Evolutionary conservation across 2,113 vertebrate species (phyloP).

Genomic region (Symphodus melops): DNA sequence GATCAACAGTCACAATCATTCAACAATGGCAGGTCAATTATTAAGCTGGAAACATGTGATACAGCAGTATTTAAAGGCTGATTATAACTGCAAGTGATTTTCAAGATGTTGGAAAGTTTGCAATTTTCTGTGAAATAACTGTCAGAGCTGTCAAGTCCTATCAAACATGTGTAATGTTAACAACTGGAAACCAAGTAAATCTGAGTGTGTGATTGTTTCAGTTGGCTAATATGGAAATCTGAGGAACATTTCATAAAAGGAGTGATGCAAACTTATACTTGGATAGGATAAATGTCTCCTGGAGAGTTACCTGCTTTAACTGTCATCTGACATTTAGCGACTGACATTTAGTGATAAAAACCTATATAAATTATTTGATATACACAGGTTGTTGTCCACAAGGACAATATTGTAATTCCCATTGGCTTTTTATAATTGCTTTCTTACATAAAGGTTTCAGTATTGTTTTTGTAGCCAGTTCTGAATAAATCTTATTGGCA

Average conservation of each 20-base stretch:
- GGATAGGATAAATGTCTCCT: background rate
- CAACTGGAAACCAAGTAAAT: slow-evolving; percentile 2
- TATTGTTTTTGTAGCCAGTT: slow-evolving; percentile 5
- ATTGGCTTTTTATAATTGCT: background rate
- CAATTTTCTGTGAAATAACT: background rate
- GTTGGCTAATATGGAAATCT: background rate
- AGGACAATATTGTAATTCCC: background rate
- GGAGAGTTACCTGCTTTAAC: background rate
- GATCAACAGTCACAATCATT: slow-evolving; percentile 9
- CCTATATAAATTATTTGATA: background rate
- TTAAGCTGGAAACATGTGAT: background rate
- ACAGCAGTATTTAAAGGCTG: background rate
- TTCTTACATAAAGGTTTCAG: background rate
- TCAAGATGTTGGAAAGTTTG: background rate
- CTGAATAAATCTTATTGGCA: background rate
- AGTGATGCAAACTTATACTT: background rate
- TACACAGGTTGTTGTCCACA: background rate
- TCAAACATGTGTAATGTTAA: slow-evolving; percentile 9
- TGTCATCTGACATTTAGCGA: no score
- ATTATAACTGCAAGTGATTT: slow-evolving; percentile 1
- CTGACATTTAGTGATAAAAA: background rate
- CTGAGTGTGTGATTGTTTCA: background rate
- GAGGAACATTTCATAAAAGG: no score
- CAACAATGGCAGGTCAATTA: slow-evolving; percentile 3
- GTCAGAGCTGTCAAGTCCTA: background rate